A percentile compares a stretch with the other conserved stretches of the same genome.
These are phyloP conservation scores for Trididemnum clinides DNA, from an alignment of 23 tunicate genomes.

Conservation along the genomic window DNA sequence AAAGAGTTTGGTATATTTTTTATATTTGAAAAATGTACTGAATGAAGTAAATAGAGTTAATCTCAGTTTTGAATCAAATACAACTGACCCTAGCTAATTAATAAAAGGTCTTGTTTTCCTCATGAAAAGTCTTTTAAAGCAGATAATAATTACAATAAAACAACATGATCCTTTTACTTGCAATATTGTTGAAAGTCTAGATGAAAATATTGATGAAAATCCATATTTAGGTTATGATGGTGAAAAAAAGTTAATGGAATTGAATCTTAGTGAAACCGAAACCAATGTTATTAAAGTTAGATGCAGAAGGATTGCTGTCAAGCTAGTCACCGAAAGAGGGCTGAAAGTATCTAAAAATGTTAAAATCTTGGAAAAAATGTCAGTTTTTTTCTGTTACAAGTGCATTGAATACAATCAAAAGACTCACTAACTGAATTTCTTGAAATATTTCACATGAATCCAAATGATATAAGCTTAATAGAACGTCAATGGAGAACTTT, in stretches of 20 bases:
- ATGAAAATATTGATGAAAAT: too few species aligned
- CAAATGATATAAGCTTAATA: neutral
- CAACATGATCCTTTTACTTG: neutral
- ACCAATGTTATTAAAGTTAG: neutral
- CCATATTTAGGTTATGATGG: neutral
- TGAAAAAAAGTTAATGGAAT: neutral
- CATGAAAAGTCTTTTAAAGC: neutral
- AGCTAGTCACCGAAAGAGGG: neutral
- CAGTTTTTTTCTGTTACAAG: neutral
- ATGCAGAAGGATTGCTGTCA: neutral
- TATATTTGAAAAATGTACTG: too few species aligned
- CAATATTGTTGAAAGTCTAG: neutral
- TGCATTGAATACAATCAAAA: neutral
- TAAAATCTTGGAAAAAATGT: neutral
- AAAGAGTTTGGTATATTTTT: too few species aligned
- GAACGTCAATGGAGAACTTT: neutral
- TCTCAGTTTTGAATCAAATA: too few species aligned
- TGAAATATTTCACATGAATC: neutral
- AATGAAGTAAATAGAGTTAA: too few species aligned
- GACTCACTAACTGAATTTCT: neutral
- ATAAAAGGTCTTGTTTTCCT: too few species aligned
- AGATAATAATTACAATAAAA: neutral
- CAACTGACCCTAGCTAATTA: too few species aligned
- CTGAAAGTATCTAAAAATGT: neutral
- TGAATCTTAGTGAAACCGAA: neutral